Conservation (phyloP, 2,797 vertebrate species). For the Linurgus olivaceus region DNA sequence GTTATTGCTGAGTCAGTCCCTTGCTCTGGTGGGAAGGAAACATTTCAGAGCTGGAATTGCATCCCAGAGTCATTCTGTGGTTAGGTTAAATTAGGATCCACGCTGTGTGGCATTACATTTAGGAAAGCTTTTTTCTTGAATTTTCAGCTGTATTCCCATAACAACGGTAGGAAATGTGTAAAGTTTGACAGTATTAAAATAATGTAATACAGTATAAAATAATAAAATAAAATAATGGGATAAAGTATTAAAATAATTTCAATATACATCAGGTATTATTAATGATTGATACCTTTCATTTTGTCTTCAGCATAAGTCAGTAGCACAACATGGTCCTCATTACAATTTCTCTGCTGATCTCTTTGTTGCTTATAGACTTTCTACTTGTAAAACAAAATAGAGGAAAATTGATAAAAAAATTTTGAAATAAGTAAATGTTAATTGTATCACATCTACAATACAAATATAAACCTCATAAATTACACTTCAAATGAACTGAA, state of each 20-base stretch:
- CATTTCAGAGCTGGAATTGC: background rate
- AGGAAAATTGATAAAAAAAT: background rate
- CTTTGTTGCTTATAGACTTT: background rate
- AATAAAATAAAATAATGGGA: background rate
- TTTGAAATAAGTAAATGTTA: background rate
- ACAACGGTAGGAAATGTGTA: background rate
- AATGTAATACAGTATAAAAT: background rate
- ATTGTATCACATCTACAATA: background rate
- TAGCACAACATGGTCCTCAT: background rate
- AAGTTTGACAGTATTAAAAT: background rate
- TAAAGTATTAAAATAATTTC: background rate
- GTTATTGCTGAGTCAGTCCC: background rate
- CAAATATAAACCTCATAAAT: background rate
- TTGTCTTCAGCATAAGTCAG: background rate
- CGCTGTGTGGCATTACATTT: background rate
- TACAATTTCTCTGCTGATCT: background rate
- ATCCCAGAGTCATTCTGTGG: background rate
- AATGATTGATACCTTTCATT: background rate
- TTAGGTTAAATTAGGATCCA: background rate
- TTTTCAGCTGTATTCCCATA: background rate
- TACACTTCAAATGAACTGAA: background rate
- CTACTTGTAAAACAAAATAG: background rate
- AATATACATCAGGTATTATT: background rate
- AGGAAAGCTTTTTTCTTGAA: background rate
- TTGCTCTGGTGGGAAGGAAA: background rate